phyloP scores from a whole-genome alignment of 2,113 vertebrate genomes.

The Aramus guarauna region DNA sequence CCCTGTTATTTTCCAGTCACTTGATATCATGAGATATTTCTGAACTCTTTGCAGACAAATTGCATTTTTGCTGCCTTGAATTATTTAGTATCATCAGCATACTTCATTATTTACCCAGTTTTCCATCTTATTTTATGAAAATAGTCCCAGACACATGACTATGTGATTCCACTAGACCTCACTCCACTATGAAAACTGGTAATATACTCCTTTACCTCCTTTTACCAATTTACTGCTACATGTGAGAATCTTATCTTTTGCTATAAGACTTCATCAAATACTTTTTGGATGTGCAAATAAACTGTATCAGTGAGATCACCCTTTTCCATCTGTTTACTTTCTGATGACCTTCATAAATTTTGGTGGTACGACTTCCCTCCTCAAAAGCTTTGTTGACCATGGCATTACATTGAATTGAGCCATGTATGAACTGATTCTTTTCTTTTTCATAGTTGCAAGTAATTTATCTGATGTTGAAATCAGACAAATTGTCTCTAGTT shows the following conservation, averaged over 20 bases:
- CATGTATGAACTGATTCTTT: neutral
- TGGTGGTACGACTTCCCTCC: neutral
- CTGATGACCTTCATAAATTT: neutral
- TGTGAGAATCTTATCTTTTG: neutral
- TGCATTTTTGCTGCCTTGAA: conserved; percentile 11
- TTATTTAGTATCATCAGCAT: conserved; percentile 14
- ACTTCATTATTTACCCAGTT: conserved; percentile 1
- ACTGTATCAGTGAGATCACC: neutral
- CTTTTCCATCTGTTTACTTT: neutral
- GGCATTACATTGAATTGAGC: neutral
- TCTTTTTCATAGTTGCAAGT: neutral
- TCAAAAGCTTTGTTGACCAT: neutral
- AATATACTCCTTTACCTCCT: neutral
- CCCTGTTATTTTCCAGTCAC: neutral
- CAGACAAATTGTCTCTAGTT: neutral
- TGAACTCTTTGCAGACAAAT: conserved; percentile 2
- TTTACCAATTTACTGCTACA: neutral
- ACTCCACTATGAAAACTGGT: neutral
- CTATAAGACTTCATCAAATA: neutral
- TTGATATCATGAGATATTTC: neutral
- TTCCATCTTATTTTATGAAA: neutral
- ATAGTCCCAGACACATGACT: neutral
- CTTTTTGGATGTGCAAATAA: neutral
- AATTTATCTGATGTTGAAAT: neutral
- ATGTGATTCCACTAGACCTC: neutral